phyloP scores from a whole-genome alignment of 2,888 invertebrate genomes.

The Platycnemis pennipes region DNA sequence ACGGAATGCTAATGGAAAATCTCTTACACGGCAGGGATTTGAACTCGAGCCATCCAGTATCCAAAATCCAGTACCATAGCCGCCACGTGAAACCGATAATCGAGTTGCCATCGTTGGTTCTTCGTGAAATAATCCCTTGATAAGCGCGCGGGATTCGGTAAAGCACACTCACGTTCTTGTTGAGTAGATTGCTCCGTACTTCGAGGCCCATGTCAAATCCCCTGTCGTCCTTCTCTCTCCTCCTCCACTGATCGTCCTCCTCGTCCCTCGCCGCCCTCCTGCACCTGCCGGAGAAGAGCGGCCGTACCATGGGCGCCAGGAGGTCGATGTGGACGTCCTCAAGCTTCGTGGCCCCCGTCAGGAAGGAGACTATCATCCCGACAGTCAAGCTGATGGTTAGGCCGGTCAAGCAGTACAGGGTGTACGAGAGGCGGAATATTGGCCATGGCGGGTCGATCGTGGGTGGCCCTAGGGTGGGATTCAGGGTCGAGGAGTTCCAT shows the following conservation, averaged over 20 bases:
- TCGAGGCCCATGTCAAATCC: not conserved
- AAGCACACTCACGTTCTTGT: not conserved
- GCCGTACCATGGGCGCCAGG: slow-evolving; percentile 84
- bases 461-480: not conserved
- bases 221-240: too few species aligned
- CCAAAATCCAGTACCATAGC: too few species aligned
- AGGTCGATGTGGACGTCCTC: slow-evolving; percentile 82
- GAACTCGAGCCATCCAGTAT: too few species aligned
- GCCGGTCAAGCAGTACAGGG: slow-evolving; percentile 89
- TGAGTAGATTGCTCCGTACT: not conserved
- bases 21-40: too few species aligned
- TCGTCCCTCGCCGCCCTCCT: not conserved
- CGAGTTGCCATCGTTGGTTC: too few species aligned
- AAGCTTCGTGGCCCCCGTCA: slow-evolving; percentile 84
- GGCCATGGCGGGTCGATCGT: slow-evolving; percentile 18
- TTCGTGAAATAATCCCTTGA: too few species aligned
- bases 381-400: slow-evolving; percentile 84
- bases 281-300: slow-evolving; percentile 78
- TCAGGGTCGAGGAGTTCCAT: not conserved
- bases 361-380: slow-evolving; percentile 86
- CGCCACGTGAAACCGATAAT: too few species aligned
- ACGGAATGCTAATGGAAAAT: too few species aligned
- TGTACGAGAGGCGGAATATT: slow-evolving; percentile 87
- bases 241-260: not conserved
- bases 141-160: too few species aligned